phyloP scores from a whole-genome alignment of 2,888 invertebrate species.

The Ormia ochracea region DNA sequence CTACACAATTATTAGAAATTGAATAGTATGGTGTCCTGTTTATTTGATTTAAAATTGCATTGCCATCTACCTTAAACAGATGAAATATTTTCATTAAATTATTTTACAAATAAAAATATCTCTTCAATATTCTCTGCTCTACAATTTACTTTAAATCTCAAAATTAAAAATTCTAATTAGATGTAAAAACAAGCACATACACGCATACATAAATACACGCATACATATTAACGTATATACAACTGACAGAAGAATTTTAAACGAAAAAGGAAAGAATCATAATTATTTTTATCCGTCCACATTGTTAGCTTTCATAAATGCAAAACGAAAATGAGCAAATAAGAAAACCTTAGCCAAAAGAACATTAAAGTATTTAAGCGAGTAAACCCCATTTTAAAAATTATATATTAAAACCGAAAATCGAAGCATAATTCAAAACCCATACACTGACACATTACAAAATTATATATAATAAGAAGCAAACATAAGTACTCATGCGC shows the following conservation, averaged over 20 bases:
- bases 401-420: conserved; percentile 30
- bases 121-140: neutral
- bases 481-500: neutral
- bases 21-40: too few relatives aligned
- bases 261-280: conserved; percentile 51
- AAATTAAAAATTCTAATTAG: conserved; percentile 57
- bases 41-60: neutral
- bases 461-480: neutral
- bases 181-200: conserved; percentile 13
- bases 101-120: neutral
- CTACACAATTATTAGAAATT: too few relatives aligned
- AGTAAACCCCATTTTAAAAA: conserved; percentile 42
- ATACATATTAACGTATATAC: too few relatives aligned
- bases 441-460: conserved; percentile 8
- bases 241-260: conserved; percentile 54
- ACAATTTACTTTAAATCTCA: conserved; percentile 10
- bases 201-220: neutral
- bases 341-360: conserved; percentile 53
- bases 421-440: neutral
- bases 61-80: neutral
- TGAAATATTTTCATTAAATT: neutral
- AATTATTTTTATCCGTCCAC: conserved; percentile 77
- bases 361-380: conserved; percentile 62
- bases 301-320: conserved; percentile 76
- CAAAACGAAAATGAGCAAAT: conserved; percentile 57